Evolutionary conservation across 2,797 vertebrate species (phyloP), one percentile per base, ranked within the genome.

Genomic region (Semaprochilodus insignis): DNA sequence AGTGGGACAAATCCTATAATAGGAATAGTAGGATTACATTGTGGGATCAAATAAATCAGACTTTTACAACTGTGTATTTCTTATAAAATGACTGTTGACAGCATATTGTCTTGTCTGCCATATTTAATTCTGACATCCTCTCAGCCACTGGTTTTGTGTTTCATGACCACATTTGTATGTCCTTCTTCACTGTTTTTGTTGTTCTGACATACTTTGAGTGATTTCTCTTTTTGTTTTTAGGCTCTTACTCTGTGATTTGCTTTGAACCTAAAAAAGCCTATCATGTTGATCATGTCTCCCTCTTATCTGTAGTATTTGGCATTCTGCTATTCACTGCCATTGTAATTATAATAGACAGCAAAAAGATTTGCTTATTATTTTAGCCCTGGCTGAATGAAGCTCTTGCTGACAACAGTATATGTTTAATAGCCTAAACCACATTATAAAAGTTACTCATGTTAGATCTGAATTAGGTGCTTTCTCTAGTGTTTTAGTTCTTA

Each of bases 191-290:
- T 13, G 8, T 63, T 31, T 44, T 79, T 13, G n/a, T 25, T 52
- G 44, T 74, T 57, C 44, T 17, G 34, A 25, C 16, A 8, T 31
- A 76, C 55, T 10, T 65, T 25, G 57, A 17, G 15, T 77, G n/a
- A 34, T 52, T 77, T 57, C 4, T 62, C 36, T 69, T 69, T 23
- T 48, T 13, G 44, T 40, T 65, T 31, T 51, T 66, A n/a, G 19
- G 91, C 89, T 93, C 91, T 94, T 95, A 94, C 94, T 93, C 94
- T 94, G 88, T 87, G 92, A 92, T 93, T 90, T 93, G 92, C 92
- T 94, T 92, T 93, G 92, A 86, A 91, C 89, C 90, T 89, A 8
- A 34, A 79, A n/a, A 17, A 34, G 59, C 27, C 36, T 48, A 7
- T 21, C 7, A 2, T 40, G 11, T 80, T 70, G 69, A 72, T 57